Base-by-base conservation (phyloP, 2,113 vertebrate species). In the Platysteira castanea region DNA sequence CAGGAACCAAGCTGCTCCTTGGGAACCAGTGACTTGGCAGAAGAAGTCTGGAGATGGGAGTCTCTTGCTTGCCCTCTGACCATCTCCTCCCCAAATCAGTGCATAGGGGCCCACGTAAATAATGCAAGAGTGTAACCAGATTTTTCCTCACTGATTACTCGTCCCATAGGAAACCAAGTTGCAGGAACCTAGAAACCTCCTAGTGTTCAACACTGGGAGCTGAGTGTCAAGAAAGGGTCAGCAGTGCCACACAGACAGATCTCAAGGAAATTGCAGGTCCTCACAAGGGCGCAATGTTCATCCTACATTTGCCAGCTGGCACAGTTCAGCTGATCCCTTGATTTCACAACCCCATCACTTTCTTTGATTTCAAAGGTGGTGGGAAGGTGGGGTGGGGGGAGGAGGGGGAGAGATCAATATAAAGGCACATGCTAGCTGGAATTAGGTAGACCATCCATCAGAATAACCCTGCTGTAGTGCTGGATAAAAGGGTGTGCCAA, bases 371-470 rank as follows among this genome's bases (percentile, higher is more conserved):
- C 75, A 81, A 82, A 94, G 71, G 39, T 44, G 69, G 65, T 42
- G 49, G 21, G 53, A 33, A 75, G 28, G 56, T 35, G 56, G 18
- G 44, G 24, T 37, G 57, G 24, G 13, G 3, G 13, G 7, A 69
- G 69, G n/a, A 83, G 33, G 18, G 63, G 52, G 37, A 41, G n/a
- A 54, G 46, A 54, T 60, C 59, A 56, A 4, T 7, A 44, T 26
- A 80, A 88, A 89, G 71, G 75, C 23, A 90, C 49, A 15, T 59
- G 84, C 68, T 95, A 76, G 57, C 11, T 79, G 64, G 42, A 91
- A 90, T 93, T 94, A 89, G 60, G 49, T 17, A 84, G 69, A 15
- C 30, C 79, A 93, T 84, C 84, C 69, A 77, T 89, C 94, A 95
- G 82, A 95, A 79, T 59, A 87, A 89, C 13, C 28, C 64, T 83